Percentiles rank a stretch among this genome's conserved stretches.
phyloP scores from a whole-genome alignment of 2,797 vertebrate species.

The Channallabes apus region DNA sequence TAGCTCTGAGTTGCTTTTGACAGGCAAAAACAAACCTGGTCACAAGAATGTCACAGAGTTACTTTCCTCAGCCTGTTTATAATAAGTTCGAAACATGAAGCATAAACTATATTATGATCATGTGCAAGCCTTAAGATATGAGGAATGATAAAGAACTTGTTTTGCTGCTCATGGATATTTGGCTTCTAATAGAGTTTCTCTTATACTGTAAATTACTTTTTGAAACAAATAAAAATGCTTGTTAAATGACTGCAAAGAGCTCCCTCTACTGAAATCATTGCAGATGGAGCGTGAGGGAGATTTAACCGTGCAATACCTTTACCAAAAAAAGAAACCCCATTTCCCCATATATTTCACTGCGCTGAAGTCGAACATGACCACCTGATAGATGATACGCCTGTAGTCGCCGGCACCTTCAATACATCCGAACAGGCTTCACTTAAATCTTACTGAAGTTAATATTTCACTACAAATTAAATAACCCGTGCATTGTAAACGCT shows the following conservation, averaged over 20 bases:
- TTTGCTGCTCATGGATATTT: neutral
- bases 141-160: neutral
- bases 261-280: constrained; percentile 58
- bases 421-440: neutral
- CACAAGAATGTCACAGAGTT: constrained; percentile 49
- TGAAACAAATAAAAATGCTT: neutral
- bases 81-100: neutral
- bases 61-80: neutral
- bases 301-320: neutral
- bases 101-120: neutral
- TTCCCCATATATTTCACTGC: neutral
- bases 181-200: neutral
- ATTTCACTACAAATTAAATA: constrained; percentile 21
- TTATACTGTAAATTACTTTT: neutral
- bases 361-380: neutral
- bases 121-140: neutral
- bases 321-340: too few species aligned
- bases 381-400: neutral
- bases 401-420: neutral
- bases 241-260: constrained; percentile 52
- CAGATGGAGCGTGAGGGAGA: neutral
- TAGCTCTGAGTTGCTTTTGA: constrained; percentile 47
- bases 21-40: constrained; percentile 48
- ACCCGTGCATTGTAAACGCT: neutral
- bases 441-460: neutral